phyloP scores from a whole-genome alignment of 2,113 vertebrate species.

The Hiodon tergisus region DNA sequence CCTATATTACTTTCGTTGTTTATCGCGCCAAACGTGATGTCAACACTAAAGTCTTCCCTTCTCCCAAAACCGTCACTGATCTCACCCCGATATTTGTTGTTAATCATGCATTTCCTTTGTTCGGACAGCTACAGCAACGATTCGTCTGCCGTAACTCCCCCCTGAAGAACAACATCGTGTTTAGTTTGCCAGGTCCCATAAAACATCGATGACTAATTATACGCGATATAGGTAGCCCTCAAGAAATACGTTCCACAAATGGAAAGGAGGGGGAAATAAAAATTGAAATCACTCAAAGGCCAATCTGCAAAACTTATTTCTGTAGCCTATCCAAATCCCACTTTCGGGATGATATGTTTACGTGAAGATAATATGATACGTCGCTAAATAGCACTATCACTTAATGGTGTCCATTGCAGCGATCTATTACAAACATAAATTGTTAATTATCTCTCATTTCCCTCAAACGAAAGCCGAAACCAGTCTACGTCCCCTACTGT shows the following conservation, averaged over 20 bases:
- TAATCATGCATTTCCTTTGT: conserved; percentile 32
- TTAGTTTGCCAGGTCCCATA: background rate
- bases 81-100: conserved; percentile 15
- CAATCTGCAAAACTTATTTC: conserved; percentile 6
- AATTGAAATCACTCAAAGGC: background rate
- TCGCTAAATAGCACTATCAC: too few species aligned
- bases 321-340: background rate
- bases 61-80: conserved; percentile 14
- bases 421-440: conserved; percentile 23
- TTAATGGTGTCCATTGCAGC: background rate
- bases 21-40: conserved; percentile 2
- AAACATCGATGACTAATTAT: too few species aligned
- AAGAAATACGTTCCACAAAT: background rate
- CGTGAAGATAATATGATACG: too few species aligned
- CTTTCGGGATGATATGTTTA: background rate
- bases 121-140: conserved; percentile 9
- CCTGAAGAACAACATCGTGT: conserved; percentile 1
- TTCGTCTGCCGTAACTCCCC: background rate
- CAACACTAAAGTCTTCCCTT: conserved; percentile 10
- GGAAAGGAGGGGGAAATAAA: background rate
- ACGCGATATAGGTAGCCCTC: too few species aligned
- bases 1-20: background rate
- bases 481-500: conserved; percentile 29
- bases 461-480: conserved; percentile 22
- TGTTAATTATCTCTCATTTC: conserved; percentile 31